Evolutionary conservation across 1,140 invertebrate species (phyloP), one percentile per base, ranked within the genome.

Genomic region (Drosophila guanche): DNA sequence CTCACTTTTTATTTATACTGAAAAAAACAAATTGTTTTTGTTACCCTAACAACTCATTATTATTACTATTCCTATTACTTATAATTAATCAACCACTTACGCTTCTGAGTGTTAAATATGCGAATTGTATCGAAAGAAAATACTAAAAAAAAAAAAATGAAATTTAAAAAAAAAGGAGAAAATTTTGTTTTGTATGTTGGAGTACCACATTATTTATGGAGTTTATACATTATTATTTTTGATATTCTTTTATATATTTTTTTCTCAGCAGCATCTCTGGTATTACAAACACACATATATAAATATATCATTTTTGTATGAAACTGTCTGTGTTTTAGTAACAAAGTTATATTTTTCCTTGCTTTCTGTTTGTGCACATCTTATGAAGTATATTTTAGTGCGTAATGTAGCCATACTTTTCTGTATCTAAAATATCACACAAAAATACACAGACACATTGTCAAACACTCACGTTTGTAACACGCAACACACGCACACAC

Each of bases 21-120:
- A 86, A 86, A 72, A 72, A 58, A 85, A 59, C 8, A 50, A 79
- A 63, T 70, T 86, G 77, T 86, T 86, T 86, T 71, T 83, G 83
- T 86, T 68, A 75, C 20, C 22, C 61, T 62, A 37, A 55, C 16
- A 43, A 58, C 61, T 40, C 52, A 61, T 65, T 51, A 62, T 27
- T 63, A 79, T 48, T 75, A 50, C 46, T 62, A 58, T 53, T 37
- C n/a, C 10, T 58, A 67, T 57, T 57, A 57, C 16, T 47, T 51
- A 57, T 76, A 68, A 66, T 56, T 55, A 57, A 29, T 79, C 43
- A 47, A 72, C 62, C 62, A 55, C 37, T 46, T 56, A 43, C 62
- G 56, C 55, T 67, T 62, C 27, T 59, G 42, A 61, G 48, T 72
- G 69, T 72, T 67, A 58, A 42, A n/a, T 57, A 60, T 50, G 61